Base-by-base conservation (phyloP, 1,140 invertebrate genomes). In the Acromyrmex charruanus region DNA sequence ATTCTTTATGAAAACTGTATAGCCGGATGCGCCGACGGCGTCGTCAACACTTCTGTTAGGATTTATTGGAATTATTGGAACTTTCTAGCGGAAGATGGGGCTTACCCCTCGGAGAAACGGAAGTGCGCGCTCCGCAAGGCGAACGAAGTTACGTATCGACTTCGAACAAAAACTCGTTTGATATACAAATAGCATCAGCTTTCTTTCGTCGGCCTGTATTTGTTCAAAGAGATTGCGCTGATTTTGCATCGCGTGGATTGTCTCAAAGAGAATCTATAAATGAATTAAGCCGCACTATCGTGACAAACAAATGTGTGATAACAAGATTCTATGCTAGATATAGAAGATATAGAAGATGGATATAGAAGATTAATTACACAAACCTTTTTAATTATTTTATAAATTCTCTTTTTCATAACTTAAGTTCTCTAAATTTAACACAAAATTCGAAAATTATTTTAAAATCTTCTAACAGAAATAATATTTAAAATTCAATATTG, bases 21-120 rank as follows among this genome's bases (percentile, higher is more conserved):
- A 49, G 69, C 18, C 51, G 35, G 35, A 18, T 39, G 21, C 65
- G 59, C 66, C 49, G 61, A 87, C 21, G 51, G 53, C 80, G 31
- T 86, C 80, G 86, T 86, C 74, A 66, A 91, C 79, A 90, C 75
- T 91, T 89, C 68, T 49, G 75, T 75, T 86, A 88, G 82, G 86
- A 91, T 92, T 92, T 91, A 92, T 92, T 90, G 89, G 89, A 88
- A 91, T 92, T 91, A 92, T 92, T 90, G 89, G 89, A 88, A 91
- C 86, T 90, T 92, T 89, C 28, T 65, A 31, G 77, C 53, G 44
- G 39, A 79, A 69, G 51, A 84, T 35, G 77, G 35, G 44, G 18
- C 87, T 90, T 87, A 69, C 53, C 86, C 61, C 59, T 77, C 74
- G 74, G 87, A 88, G 74, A 87, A 87, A 71, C 63, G 44, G 85